A percentile compares a stretch with the other conserved stretches of the same genome.
phyloP scores from a whole-genome alignment of 2,113 vertebrate species.

The Stomatorhinus ivindoensis region DNA sequence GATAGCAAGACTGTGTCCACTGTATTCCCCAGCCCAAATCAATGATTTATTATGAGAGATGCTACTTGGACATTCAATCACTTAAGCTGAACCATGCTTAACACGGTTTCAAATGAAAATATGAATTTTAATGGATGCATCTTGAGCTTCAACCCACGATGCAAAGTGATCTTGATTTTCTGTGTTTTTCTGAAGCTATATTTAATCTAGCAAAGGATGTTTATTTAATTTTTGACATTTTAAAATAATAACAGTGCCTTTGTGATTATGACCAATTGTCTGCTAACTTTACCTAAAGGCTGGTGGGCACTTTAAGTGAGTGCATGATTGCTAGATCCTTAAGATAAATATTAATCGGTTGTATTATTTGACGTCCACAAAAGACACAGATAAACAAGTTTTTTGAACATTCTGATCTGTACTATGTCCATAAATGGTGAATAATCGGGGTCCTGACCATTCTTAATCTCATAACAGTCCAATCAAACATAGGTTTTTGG shows the following conservation, averaged over 20 bases:
- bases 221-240: background rate
- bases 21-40: background rate
- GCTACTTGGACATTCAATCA: background rate
- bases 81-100: background rate
- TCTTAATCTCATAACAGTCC: background rate
- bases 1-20: background rate
- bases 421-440: background rate
- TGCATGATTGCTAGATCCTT: background rate
- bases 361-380: background rate
- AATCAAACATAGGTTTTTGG: background rate
- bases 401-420: background rate
- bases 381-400: background rate
- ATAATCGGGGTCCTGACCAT: background rate
- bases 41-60: background rate
- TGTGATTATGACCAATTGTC: background rate
- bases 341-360: background rate
- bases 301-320: background rate
- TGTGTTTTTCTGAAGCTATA: background rate
- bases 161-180: background rate
- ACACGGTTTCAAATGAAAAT: background rate
- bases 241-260: background rate
- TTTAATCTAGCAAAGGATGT: background rate
- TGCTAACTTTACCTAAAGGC: background rate
- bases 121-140: background rate
- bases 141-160: background rate